Percentiles rank a stretch among this genome's conserved stretches.
Conservation (phyloP, 2,113 vertebrate genomes). For the Spea multiplicata region DNA sequence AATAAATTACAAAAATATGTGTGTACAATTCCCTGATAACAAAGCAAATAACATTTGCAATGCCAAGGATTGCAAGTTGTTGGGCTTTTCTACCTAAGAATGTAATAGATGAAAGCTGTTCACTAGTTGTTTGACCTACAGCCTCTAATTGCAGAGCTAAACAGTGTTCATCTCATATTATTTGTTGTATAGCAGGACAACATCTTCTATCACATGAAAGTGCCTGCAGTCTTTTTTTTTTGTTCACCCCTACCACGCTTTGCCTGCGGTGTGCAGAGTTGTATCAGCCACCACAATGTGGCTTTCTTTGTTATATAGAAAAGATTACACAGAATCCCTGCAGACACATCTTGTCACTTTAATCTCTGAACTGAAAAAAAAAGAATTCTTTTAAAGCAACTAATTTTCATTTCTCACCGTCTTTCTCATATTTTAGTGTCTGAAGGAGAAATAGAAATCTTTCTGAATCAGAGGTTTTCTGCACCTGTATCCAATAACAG, state of each 20-base stretch:
- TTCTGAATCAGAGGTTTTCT: too few relatives aligned
- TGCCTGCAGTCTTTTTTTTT: neutral
- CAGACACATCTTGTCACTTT: too few relatives aligned
- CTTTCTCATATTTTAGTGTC: too few relatives aligned
- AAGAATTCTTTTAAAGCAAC: too few relatives aligned
- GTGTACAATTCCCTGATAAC: neutral
- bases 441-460: too few relatives aligned
- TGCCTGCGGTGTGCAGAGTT: neutral
- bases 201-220: neutral
- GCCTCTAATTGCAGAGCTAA: neutral
- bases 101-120: neutral
- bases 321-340: too few relatives aligned
- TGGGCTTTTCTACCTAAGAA: neutral
- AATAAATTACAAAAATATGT: too few relatives aligned
- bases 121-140: neutral
- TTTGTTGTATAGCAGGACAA: neutral
- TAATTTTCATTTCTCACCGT: too few relatives aligned
- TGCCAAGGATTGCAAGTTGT: neutral
- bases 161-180: neutral
- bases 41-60: neutral
- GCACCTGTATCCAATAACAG: too few relatives aligned
- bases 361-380: too few relatives aligned
- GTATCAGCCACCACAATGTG: neutral
- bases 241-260: neutral
- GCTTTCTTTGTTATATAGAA: too few relatives aligned